A percentile compares a stretch with the other conserved stretches of the same genome.
Evolutionary conservation across 37 sponge, comb jelly and placozoan species (phyloP).

Genomic region (Ianthella basta): DNA sequence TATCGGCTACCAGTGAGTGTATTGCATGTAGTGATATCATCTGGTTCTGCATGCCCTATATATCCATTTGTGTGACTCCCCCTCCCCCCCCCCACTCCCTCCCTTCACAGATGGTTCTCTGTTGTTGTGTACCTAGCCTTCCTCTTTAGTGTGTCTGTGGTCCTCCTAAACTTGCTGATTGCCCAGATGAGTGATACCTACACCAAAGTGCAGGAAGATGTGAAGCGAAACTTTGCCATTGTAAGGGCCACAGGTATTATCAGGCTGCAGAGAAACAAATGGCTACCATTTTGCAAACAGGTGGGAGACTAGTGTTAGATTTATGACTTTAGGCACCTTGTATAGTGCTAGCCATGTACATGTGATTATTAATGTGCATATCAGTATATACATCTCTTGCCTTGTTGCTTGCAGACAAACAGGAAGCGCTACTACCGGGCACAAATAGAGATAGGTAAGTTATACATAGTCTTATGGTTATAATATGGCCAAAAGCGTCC

Average conservation of each 20-base stretch:
- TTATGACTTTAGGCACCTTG: no score
- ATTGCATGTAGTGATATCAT: not conserved
- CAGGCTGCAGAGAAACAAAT: slow-evolving; percentile 26
- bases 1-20: slow-evolving; percentile 18
- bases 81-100: not conserved
- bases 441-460: no score
- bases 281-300: no score
- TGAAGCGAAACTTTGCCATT: slow-evolving; percentile 38
- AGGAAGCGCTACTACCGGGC: no score
- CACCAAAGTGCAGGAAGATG: slow-evolving; percentile 48
- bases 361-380: not conserved
- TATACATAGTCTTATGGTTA: no score
- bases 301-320: no score
- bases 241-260: slow-evolving; percentile 14
- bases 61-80: no score
- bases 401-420: no score
- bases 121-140: slow-evolving; percentile 31
- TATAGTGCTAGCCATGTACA: no score
- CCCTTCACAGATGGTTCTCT: slow-evolving; percentile 22
- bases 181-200: slow-evolving; percentile 53
- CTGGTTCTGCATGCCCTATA: no score
- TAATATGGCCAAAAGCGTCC: no score
- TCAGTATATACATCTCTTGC: no score
- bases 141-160: slow-evolving; percentile 28
- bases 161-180: slow-evolving; percentile 47